These are phyloP conservation scores for Coregonus clupeaformis DNA, from an alignment of 2,113 vertebrate species.

Conservation along the genomic window DNA sequence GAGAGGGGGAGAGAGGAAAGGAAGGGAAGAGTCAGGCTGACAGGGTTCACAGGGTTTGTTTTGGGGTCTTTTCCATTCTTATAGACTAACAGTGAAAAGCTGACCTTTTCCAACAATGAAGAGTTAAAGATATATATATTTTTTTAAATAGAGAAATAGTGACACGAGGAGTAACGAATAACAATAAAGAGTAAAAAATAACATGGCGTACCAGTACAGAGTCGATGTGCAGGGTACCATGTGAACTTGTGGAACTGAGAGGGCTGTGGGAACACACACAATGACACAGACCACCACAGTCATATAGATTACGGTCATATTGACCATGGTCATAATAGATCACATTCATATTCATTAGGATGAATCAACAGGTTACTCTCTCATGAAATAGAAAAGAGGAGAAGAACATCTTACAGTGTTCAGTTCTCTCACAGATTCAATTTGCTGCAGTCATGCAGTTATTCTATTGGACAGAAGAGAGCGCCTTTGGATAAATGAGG, in stretches of 20 bases:
- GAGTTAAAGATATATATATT: too few relatives aligned
- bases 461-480: slow-evolving; percentile 46
- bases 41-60: not conserved
- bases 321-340: slow-evolving; percentile 9
- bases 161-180: not conserved
- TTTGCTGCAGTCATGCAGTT: slow-evolving; percentile 57
- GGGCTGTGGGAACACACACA: slow-evolving; percentile 6
- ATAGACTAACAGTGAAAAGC: too few relatives aligned
- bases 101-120: too few relatives aligned
- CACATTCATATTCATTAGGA: slow-evolving; percentile 11
- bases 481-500: slow-evolving; percentile 49
- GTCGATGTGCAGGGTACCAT: not conserved
- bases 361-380: slow-evolving; percentile 37
- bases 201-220: not conserved
- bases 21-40: slow-evolving; percentile 4
- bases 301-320: slow-evolving; percentile 7
- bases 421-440: slow-evolving; percentile 42
- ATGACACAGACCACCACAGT: slow-evolving; percentile 3
- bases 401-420: not conserved
- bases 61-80: too few relatives aligned
- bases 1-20: slow-evolving; percentile 6
- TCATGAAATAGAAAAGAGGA: slow-evolving; percentile 4
- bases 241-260: not conserved
- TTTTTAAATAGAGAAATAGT: not conserved
- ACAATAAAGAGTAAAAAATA: not conserved